phyloP scores from a whole-genome alignment of 2,888 invertebrate species.

The Andricus curvator region DNA sequence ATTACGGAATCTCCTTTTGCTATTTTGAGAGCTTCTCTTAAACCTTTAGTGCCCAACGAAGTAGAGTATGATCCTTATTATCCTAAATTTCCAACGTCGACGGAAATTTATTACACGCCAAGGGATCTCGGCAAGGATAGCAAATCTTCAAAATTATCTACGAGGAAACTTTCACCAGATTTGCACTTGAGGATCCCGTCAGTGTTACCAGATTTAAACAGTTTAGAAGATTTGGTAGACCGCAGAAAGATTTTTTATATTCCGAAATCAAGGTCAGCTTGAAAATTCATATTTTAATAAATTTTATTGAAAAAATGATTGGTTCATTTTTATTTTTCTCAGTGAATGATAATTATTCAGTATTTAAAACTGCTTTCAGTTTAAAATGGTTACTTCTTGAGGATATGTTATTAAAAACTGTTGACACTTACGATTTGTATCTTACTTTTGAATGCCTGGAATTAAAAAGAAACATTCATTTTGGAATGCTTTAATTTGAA shows the following conservation, averaged over 20 bases:
- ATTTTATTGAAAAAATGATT: neutral
- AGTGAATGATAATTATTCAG: no score
- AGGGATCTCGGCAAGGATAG: slow-evolving; percentile 48
- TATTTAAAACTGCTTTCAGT: no score
- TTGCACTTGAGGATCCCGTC: slow-evolving; percentile 63
- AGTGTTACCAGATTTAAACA: slow-evolving; percentile 70
- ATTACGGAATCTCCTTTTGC: slow-evolving; percentile 62
- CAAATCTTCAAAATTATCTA: slow-evolving; percentile 52
- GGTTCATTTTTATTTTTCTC: neutral
- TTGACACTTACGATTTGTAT: no score
- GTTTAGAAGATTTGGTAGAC: slow-evolving; percentile 70
- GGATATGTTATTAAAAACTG: no score
- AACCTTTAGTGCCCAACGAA: slow-evolving; percentile 64
- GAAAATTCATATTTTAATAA: neutral
- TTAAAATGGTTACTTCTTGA: no score
- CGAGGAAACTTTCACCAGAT: slow-evolving; percentile 46
- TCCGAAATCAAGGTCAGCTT: slow-evolving; percentile 60
- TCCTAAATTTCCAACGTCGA: slow-evolving; percentile 64
- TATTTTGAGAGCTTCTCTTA: slow-evolving; percentile 61
- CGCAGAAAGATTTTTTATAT: slow-evolving; percentile 71
- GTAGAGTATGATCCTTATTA: slow-evolving; percentile 72
- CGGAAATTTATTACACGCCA: slow-evolving; percentile 69
- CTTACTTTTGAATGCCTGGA: no score
- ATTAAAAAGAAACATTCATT: no score
- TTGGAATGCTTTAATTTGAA: no score